phyloP scores from a whole-genome alignment of 2,797 vertebrate genomes.

The Rallus crepitans region DNA sequence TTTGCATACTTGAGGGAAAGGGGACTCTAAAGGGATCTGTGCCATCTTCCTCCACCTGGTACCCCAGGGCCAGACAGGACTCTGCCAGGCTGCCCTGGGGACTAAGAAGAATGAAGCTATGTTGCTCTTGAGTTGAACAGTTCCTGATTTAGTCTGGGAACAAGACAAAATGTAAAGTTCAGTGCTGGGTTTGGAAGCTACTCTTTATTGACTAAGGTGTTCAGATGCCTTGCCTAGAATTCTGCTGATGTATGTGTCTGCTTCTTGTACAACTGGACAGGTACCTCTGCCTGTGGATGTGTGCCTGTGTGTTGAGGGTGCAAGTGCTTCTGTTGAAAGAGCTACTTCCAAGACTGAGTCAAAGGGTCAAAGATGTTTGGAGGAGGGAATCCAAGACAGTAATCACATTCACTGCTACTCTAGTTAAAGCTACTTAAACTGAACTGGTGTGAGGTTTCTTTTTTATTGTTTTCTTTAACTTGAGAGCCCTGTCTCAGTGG shows the following conservation, averaged over 20 bases:
- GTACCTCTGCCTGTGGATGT: not conserved
- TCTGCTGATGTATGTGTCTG: not conserved
- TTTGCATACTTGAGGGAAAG: not conserved
- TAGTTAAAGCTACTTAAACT: not conserved
- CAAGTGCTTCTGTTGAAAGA: not conserved
- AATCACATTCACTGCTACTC: not conserved
- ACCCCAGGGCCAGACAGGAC: not conserved
- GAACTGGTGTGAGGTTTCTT: not conserved
- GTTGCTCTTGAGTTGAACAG: not conserved
- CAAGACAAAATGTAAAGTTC: not conserved
- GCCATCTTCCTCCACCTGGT: not conserved
- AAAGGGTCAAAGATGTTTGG: not conserved
- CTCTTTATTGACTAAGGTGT: not conserved
- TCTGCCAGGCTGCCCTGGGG: not conserved
- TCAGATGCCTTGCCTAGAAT: not conserved
- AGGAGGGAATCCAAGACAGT: not conserved
- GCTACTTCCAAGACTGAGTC: not conserved
- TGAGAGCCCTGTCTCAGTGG: not conserved
- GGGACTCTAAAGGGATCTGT: not conserved
- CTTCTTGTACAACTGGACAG: not conserved
- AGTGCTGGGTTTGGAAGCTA: not conserved
- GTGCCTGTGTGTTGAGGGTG: not conserved
- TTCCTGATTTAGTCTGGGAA: not conserved
- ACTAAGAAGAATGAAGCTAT: not conserved
- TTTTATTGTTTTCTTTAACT: not conserved